phyloP scores from a whole-genome alignment of 2,113 vertebrate genomes.

The Catharus bicknelli region DNA sequence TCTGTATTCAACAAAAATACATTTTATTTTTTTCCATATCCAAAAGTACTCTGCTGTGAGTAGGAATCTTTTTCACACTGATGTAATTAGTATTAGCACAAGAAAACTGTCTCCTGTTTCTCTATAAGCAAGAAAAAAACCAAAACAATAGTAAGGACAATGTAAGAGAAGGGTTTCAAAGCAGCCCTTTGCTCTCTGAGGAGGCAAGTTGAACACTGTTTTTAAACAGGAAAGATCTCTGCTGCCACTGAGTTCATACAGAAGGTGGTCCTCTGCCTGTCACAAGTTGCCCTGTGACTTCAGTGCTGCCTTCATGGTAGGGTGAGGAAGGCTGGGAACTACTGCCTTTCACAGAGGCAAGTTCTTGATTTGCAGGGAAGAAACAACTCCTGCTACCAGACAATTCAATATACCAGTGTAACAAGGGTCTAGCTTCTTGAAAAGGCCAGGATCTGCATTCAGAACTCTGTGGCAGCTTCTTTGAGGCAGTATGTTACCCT shows the following conservation, averaged over 20 bases:
- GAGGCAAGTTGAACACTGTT: background rate
- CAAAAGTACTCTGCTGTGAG: background rate
- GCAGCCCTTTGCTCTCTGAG: background rate
- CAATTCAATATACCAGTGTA: background rate
- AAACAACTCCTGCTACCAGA: background rate
- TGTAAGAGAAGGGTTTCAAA: background rate
- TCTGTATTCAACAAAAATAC: background rate
- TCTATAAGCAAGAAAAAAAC: background rate
- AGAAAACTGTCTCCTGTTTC: background rate
- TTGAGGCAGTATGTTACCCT: background rate
- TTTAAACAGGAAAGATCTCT: background rate
- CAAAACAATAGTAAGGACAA: background rate
- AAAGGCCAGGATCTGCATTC: background rate
- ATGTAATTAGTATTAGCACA: background rate
- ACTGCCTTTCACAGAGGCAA: background rate
- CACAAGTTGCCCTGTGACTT: background rate
- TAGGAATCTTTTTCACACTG: background rate
- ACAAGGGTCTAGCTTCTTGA: background rate
- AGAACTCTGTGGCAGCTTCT: background rate
- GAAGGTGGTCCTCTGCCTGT: background rate
- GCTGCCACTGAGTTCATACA: background rate
- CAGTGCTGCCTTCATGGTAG: background rate
- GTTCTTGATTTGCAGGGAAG: background rate
- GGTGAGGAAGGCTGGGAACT: background rate
- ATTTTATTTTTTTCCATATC: background rate